These are phyloP conservation scores for Rhagoletis zephyria DNA, from an alignment of 1,140 invertebrate genomes.

Conservation along the genomic window DNA sequence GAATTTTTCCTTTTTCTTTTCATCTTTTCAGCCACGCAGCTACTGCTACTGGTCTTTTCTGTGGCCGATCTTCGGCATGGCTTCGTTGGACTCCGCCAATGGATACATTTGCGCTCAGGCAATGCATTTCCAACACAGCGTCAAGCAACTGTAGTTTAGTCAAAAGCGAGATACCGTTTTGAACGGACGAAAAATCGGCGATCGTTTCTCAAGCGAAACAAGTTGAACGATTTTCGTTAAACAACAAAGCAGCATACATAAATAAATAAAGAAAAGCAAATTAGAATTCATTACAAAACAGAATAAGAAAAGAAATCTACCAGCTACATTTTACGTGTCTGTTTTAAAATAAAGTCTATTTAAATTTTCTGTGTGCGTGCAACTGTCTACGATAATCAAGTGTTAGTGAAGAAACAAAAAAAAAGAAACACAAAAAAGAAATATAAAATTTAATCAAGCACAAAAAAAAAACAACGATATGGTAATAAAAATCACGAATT, in stretches of 20 bases:
- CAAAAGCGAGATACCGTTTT: constrained; percentile 58
- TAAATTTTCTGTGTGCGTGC: constrained; percentile 9
- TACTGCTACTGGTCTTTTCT: neutral
- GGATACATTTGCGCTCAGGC: neutral
- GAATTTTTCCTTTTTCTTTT: neutral
- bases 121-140: constrained; percentile 37
- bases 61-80: constrained; percentile 25
- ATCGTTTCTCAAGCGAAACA: constrained; percentile 22
- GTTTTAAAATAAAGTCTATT: constrained; percentile 13
- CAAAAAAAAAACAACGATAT: neutral
- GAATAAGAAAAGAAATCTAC: constrained; percentile 52
- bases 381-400: constrained; percentile 29
- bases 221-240: constrained; percentile 7
- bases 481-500: constrained; percentile 33
- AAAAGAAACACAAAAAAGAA: constrained; percentile 41
- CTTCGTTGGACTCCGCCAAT: neutral
- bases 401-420: constrained; percentile 42
- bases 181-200: constrained; percentile 50
- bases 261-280: neutral
- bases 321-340: neutral
- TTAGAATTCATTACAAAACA: constrained; percentile 49
- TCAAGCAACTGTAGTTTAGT: constrained; percentile 56
- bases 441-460: constrained; percentile 8
- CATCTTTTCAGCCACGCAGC: neutral
- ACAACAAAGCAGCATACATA: neutral